These are phyloP conservation scores for Martes martes DNA, from an alignment of 2,113 vertebrate species.

Conservation along the genomic window DNA sequence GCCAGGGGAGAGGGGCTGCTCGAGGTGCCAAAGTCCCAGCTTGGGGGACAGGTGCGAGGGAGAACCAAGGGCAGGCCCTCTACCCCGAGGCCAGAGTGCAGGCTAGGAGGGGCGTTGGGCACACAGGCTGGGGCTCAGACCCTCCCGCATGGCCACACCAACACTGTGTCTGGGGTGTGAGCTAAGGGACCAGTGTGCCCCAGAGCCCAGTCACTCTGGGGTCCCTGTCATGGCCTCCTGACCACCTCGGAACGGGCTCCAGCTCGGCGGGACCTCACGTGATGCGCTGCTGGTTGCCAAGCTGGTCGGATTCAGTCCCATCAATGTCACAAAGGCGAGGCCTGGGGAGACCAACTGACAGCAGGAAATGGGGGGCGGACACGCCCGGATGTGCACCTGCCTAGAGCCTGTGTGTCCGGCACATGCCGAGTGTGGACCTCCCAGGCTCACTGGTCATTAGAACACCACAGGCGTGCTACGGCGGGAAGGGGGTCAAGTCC, in stretches of 20 bases:
- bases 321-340: background rate
- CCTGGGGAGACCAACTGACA: background rate
- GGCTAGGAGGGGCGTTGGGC: too few species aligned
- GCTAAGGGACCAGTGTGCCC: background rate
- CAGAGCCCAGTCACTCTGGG: background rate
- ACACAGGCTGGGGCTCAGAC: background rate
- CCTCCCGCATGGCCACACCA: background rate
- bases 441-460: background rate
- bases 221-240: background rate
- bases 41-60: fast-evolving
- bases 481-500: background rate
- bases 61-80: background rate
- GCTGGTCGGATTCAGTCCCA: background rate
- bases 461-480: background rate
- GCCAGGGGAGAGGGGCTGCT: background rate
- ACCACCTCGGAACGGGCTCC: too few species aligned
- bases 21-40: too few species aligned
- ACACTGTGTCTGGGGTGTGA: background rate
- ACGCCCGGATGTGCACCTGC: background rate
- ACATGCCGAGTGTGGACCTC: too few species aligned
- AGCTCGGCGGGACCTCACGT: background rate
- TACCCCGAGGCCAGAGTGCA: background rate
- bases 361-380: background rate
- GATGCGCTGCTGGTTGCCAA: background rate
- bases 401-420: background rate